These are phyloP conservation scores for Chloropsis hardwickii DNA, from an alignment of 2,113 vertebrate species.

Conservation along the genomic window DNA sequence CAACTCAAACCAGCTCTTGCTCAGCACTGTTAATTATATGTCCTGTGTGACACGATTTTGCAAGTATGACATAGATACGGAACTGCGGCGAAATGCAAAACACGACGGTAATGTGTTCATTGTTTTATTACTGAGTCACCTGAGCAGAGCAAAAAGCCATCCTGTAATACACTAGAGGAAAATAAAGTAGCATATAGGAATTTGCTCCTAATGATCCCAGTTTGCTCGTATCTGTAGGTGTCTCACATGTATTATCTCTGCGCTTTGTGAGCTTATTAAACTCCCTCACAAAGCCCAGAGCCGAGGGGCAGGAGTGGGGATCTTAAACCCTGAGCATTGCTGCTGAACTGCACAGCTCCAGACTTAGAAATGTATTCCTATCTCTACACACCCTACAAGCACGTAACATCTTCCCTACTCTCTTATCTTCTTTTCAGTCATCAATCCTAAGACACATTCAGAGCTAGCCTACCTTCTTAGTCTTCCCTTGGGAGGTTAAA, in stretches of 20 bases:
- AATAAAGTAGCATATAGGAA: background rate
- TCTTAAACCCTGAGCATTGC: background rate
- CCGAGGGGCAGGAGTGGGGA: accelerated
- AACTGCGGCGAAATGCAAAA: background rate
- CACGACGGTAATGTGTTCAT: accelerated
- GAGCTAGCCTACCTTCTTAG: background rate
- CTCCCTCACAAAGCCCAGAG: background rate
- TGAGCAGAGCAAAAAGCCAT: background rate
- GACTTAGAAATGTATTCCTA: background rate
- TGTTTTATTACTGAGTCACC: background rate
- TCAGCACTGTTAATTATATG: background rate
- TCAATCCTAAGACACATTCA: background rate
- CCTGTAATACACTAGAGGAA: background rate
- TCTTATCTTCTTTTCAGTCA: background rate
- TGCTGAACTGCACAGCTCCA: background rate
- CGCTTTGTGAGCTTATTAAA: background rate
- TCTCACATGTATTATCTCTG: background rate
- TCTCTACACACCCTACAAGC: background rate
- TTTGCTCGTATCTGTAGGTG: background rate
- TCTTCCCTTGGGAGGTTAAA: background rate
- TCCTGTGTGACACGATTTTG: background rate
- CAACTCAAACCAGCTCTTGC: background rate
- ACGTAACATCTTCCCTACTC: background rate
- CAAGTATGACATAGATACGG: accelerated
- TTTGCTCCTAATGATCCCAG: background rate